A percentile compares a stretch with the other conserved stretches of the same genome.
phyloP scores from a whole-genome alignment of 2,888 invertebrate genomes.

The Trachelus stipa region DNA sequence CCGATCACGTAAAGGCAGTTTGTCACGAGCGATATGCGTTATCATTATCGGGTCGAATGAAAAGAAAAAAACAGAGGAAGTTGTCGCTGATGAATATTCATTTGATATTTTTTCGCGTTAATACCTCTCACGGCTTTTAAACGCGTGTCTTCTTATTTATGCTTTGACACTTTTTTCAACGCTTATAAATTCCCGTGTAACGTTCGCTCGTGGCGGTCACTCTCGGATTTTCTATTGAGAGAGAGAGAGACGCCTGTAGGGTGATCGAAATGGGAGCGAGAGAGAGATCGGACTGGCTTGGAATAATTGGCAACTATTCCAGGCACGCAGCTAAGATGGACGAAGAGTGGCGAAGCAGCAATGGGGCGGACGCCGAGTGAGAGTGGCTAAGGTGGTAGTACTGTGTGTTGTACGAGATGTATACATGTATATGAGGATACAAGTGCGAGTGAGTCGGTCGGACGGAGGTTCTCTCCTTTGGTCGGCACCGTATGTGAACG shows the following conservation, averaged over 20 bases:
- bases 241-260: slow-evolving; percentile 19
- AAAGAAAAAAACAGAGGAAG: slow-evolving; percentile 18
- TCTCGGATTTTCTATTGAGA: background rate
- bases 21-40: slow-evolving; percentile 16
- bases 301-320: slow-evolving; percentile 61
- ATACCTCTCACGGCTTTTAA: no score
- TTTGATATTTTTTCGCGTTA: slow-evolving; percentile 22
- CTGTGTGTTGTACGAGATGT: slow-evolving; percentile 3
- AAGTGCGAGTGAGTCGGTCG: slow-evolving; percentile 21
- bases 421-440: slow-evolving; percentile 30
- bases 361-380: slow-evolving; percentile 23
- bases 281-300: slow-evolving; percentile 35
- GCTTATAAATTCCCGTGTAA: no score
- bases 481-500: slow-evolving; percentile 14
- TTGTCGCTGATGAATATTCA: slow-evolving; percentile 46
- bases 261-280: background rate
- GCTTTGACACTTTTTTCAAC: no score
- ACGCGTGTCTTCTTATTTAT: no score
- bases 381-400: slow-evolving; percentile 25
- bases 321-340: slow-evolving; percentile 44
- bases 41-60: slow-evolving; percentile 31
- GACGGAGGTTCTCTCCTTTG: slow-evolving; percentile 10
- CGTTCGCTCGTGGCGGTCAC: slow-evolving; percentile 4
- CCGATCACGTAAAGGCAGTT: background rate
- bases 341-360: slow-evolving; percentile 10